Evolutionary conservation across 2,888 invertebrate genomes (phyloP), one percentile per base, ranked within the genome.

Genomic region (Acrobasis consociella): DNA sequence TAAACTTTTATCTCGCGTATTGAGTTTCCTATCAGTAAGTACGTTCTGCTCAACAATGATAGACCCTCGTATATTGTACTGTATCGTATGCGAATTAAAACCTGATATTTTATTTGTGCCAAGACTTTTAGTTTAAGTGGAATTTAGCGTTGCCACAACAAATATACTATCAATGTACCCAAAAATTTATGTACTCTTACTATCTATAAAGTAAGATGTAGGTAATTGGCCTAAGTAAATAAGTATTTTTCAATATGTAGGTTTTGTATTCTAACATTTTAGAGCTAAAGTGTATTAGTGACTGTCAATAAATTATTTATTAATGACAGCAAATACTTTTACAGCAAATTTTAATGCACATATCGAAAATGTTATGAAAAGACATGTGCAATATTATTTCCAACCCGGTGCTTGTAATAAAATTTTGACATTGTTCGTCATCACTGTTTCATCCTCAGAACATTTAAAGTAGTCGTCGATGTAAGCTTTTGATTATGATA

Each of bases 31-130:
- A 66, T 67, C 64, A 67, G 62, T 62, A 69, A 67, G 61, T 62
- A 63, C 70, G 65, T 66, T 70, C 68, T 79, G 86, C 87, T 87
- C 85, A 85, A 85, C 75, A 73, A 73, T 67, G 62, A 68, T 66
- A 63, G 70, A 71, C 65, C 72, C 73, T 79, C 75, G 74, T 72
- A 76, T 75, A 70, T 69, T 53, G 52, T 46, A 73, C 73, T 72
- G 67, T 78, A 72, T 72, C 70, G 70, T 75, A 72, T 76, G 69
- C 74, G 71, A 72, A 76, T 75, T 70, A 71, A 75, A 80, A 81
- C 77, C 76, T 79, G 77, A 84, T 84, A 82, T 87, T 86, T 84
- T 82, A 81, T 90, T 90, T 87, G 91, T 91, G 91, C 91, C 91
- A 91, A 91, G 83, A 87, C 78, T 85, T 85, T 87, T 77, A 83